Base-by-base conservation (phyloP, 1,140 invertebrate genomes). In the Orussus abietinus region DNA sequence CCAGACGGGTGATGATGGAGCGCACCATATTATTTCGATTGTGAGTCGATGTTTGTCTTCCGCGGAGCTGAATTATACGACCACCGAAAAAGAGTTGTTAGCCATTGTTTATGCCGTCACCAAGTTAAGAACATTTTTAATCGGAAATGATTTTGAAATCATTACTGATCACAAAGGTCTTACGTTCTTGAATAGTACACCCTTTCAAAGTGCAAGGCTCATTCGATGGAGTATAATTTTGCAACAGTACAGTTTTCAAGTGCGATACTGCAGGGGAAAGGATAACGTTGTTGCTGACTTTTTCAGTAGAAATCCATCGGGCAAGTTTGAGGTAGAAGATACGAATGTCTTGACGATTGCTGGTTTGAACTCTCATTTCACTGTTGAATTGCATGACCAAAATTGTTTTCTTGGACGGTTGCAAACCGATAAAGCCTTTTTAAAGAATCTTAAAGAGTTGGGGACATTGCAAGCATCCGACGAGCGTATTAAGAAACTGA, bases 211-310 rank as follows among this genome's bases (percentile, higher is more conserved):
- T 29, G 25, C 20, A 2, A 6, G 37, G 10, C 12, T 38, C 3
- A 30, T 18, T 10, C 25, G 22, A 38, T 38, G 37, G 37, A 38
- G 20, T 38, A 20, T 38, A 5, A n/a, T 28, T 28, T 22, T 38
- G 12, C 37, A 38, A 38, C 4, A 38, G 12, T 38, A 28, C 29
- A 12, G 12, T 28, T 38, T 38, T 29, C 25, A 28, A 4, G 17
- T 38, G 2, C 12, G n/a, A 10, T 29, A 38, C 21, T 38, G 37
- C 14, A 28, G 29, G 15, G 37, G 20, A 4, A 3, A 3, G 11
- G 37, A 38, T 22, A 38, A 38, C 29, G 29, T 38, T 2, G 37
- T 38, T 17, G 22, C n/a, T n/a, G n/a, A n/a, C n/a, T n/a, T n/a
- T n/a, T n/a, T n/a, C n/a, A n/a, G n/a, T n/a, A n/a, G n/a, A 28